Evolutionary conservation across 2,888 invertebrate genomes (phyloP).

Genomic region (Colletes collaris): DNA sequence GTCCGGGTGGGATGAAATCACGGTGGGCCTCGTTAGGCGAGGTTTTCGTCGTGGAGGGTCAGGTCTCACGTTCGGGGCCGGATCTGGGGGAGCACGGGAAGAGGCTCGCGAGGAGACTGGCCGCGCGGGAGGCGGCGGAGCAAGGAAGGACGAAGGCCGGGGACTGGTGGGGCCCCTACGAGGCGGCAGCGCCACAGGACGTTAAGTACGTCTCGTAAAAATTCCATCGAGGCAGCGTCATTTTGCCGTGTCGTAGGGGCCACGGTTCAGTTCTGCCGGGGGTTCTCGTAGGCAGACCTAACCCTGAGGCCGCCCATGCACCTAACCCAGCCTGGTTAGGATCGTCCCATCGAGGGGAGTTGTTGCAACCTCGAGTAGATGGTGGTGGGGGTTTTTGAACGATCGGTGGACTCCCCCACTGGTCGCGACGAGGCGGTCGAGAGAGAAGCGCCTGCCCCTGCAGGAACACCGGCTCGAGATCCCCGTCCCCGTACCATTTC

Average conservation of each 20-base stretch:
- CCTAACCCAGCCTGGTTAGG: conserved; percentile 69
- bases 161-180: conserved; percentile 45
- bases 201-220: conserved; percentile 82
- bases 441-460: conserved; percentile 61
- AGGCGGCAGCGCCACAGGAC: conserved; percentile 66
- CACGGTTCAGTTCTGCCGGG: conserved; percentile 60
- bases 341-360: conserved; percentile 82
- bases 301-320: conserved; percentile 48
- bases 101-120: background rate
- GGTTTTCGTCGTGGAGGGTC: conserved; percentile 68
- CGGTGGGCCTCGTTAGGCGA: conserved; percentile 70
- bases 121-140: conserved; percentile 3
- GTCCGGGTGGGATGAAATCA: conserved; percentile 64
- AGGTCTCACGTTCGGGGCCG: conserved; percentile 53
- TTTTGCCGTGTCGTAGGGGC: conserved; percentile 74
- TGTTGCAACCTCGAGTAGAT: conserved; percentile 37
- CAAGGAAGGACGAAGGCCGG: conserved; percentile 46
- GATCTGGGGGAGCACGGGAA: conserved; percentile 11
- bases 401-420: conserved; percentile 62
- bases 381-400: conserved; percentile 38
- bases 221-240: conserved; percentile 81
- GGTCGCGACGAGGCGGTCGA: conserved; percentile 63
- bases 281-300: conserved; percentile 55
- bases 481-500: conserved; percentile 82
- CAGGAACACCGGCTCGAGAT: conserved; percentile 58